A percentile compares a stretch with the other conserved stretches of the same genome.
Conservation (phyloP, 2,888 invertebrate species). For the Heliconius ismenius region DNA sequence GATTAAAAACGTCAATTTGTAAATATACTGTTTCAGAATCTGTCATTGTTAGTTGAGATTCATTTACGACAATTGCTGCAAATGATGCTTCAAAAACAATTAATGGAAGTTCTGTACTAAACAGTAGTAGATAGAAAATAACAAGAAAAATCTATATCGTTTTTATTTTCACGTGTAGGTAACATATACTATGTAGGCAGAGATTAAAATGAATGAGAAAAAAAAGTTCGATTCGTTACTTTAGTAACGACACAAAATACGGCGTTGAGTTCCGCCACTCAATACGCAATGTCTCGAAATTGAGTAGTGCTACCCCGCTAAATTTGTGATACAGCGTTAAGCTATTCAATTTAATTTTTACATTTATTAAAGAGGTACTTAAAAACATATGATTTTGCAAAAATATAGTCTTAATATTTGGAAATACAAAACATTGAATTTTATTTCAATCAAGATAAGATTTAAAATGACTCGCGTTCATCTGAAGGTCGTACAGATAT, state of each 20-base stretch:
- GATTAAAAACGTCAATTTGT: not conserved
- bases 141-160: not conserved
- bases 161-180: too few species aligned
- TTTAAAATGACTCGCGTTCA: not conserved
- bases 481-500: slow-evolving; percentile 26
- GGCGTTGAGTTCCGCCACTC: not conserved
- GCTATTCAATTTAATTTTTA: not conserved
- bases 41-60: slow-evolving; percentile 27
- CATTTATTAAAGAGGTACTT: not conserved
- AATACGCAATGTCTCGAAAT: not conserved
- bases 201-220: too few species aligned
- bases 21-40: slow-evolving; percentile 1
- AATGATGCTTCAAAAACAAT: slow-evolving; percentile 9
- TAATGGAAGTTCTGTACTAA: not conserved
- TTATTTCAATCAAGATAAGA: not conserved
- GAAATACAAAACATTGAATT: not conserved
- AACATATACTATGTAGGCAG: too few species aligned
- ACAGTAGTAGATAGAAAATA: not conserved
- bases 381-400: not conserved
- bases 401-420: not conserved
- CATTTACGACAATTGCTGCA: slow-evolving; percentile 15
- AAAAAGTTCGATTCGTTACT: too few species aligned
- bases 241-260: too few species aligned
- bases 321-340: not conserved
- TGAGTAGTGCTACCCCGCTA: not conserved